Evolutionary conservation across 2,797 vertebrate genomes (phyloP).

Genomic region (Cottoperca gobio): DNA sequence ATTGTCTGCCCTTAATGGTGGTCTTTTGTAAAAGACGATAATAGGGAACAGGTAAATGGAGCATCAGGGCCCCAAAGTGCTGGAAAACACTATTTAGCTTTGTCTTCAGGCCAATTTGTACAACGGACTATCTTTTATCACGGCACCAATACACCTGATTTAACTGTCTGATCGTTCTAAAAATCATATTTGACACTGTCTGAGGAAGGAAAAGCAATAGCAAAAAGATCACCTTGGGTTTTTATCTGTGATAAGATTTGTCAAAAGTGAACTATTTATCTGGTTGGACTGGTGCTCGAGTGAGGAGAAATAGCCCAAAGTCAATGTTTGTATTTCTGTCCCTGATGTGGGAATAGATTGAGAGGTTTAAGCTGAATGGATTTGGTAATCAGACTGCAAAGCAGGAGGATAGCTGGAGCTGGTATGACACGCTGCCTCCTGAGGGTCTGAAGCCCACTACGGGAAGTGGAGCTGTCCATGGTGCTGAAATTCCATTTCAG

Average conservation of each 20-base stretch:
- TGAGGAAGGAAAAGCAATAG: background rate
- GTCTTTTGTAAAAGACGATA: conserved; percentile 39
- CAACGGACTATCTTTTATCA: conserved; percentile 36
- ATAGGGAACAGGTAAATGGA: conserved; percentile 53
- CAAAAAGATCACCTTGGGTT: background rate
- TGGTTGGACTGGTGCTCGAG: background rate
- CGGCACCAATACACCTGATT: conserved; percentile 23
- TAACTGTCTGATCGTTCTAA: conserved; percentile 18
- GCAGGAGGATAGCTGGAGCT: conserved; percentile 11
- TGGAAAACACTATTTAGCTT: conserved; percentile 45
- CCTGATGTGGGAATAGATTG: conserved; percentile 15
- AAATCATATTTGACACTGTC: conserved; percentile 11
- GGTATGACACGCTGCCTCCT: conserved; percentile 17
- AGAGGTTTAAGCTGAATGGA: conserved; percentile 30
- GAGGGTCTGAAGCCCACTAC: conserved; percentile 18
- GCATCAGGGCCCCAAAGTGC: conserved; percentile 52
- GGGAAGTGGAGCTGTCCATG: conserved; percentile 46
- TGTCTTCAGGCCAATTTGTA: conserved; percentile 42
- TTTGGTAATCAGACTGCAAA: conserved; percentile 38
- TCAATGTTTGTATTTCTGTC: conserved; percentile 5
- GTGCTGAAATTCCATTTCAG: conserved; percentile 33
- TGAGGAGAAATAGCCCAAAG: background rate
- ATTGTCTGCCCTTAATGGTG: conserved; percentile 45
- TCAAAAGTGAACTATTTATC: conserved; percentile 7
- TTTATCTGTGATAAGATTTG: conserved; percentile 1